Percentiles rank a stretch among this genome's conserved stretches.
Conservation (phyloP, 2,888 invertebrate genomes). For the Agrypnus murinus region DNA sequence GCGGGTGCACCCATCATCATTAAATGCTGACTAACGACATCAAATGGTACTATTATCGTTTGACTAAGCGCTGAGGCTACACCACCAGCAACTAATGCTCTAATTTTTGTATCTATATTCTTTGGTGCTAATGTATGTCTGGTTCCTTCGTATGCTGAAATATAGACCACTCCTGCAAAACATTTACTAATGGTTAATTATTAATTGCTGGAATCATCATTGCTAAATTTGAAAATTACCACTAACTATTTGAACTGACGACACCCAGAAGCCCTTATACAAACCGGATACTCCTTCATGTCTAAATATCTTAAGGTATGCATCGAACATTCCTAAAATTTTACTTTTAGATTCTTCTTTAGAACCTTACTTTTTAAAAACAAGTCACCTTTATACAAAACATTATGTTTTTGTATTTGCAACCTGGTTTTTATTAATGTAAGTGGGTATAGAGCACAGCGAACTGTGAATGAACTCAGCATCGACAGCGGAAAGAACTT, state of each 20-base stretch:
- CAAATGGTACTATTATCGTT: slow-evolving; percentile 96
- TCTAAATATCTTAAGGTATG: slow-evolving; percentile 88
- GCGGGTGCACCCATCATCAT: slow-evolving; percentile 87
- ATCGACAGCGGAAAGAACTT: slow-evolving; percentile 96
- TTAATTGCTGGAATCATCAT: not conserved
- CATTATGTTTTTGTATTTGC: slow-evolving; percentile 89
- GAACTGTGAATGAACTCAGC: slow-evolving; percentile 86
- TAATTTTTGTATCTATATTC: slow-evolving; percentile 78
- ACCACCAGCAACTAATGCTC: slow-evolving; percentile 92
- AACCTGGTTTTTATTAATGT: slow-evolving; percentile 96
- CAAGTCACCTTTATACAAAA: slow-evolving; percentile 82
- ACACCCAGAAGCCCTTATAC: slow-evolving; percentile 96
- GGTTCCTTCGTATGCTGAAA: slow-evolving; percentile 94
- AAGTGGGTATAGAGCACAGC: slow-evolving; percentile 90
- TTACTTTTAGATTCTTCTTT: slow-evolving; percentile 32
- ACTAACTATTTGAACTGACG: slow-evolving; percentile 80
- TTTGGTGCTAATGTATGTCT: slow-evolving; percentile 84
- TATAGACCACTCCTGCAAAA: slow-evolving; percentile 91
- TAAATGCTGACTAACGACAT: slow-evolving; percentile 96
- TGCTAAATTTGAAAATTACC: slow-evolving; percentile 61
- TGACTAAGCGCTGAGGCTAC: slow-evolving; percentile 95
- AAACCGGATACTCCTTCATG: slow-evolving; percentile 90
- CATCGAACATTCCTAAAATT: slow-evolving; percentile 84
- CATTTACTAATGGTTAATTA: slow-evolving; percentile 2
- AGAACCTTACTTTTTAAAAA: not conserved